phyloP scores from a whole-genome alignment of 2,888 invertebrate genomes.

The Pristionchus mayeri region DNA sequence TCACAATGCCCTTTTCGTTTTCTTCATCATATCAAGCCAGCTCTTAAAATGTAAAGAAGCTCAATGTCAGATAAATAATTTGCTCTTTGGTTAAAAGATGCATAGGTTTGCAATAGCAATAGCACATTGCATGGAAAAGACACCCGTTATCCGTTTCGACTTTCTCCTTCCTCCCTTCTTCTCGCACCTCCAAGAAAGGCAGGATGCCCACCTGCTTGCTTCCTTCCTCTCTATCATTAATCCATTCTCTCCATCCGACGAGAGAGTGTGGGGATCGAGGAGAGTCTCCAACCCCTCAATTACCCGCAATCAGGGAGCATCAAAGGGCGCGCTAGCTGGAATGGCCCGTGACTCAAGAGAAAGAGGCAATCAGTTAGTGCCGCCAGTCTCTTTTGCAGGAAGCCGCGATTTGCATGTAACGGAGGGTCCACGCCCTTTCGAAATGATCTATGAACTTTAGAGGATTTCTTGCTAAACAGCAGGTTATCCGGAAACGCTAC shows the following conservation, averaged over 20 bases:
- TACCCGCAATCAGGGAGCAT: slow-evolving; percentile 30
- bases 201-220: not conserved
- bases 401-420: not conserved
- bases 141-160: too few species aligned
- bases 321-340: not conserved
- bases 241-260: not conserved
- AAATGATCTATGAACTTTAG: not conserved
- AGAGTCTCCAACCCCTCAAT: not conserved
- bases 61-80: too few species aligned
- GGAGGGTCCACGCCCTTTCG: not conserved
- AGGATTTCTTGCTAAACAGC: too few species aligned
- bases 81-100: too few species aligned
- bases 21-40: too few species aligned
- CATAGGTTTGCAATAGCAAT: too few species aligned
- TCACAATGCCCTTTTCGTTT: too few species aligned
- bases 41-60: too few species aligned
- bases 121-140: too few species aligned
- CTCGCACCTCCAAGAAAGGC: slow-evolving; percentile 5
- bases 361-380: not conserved
- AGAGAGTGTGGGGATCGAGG: not conserved
- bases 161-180: too few species aligned
- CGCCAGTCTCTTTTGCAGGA: not conserved
- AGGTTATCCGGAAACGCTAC: not conserved
- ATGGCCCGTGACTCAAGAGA: not conserved
- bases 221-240: not conserved